Evolutionary conservation across 2,888 invertebrate genomes (phyloP).

Genomic region (Barypeithes pellucidus): DNA sequence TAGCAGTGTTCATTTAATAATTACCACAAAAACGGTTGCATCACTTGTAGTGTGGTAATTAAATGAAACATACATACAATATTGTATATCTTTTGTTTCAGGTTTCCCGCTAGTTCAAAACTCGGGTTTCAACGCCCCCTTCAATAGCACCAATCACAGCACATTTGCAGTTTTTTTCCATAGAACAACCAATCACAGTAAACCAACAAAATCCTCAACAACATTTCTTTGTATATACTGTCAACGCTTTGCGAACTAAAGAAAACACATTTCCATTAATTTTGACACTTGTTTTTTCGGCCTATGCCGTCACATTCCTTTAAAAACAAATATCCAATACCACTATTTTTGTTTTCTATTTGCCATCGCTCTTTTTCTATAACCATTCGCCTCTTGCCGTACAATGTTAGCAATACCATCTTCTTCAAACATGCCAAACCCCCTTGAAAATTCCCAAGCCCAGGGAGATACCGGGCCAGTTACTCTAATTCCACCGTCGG

Average conservation of each 20-base stretch:
- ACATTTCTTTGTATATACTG: background rate
- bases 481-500: background rate
- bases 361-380: no score
- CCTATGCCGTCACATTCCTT: background rate
- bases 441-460: slow-evolving; percentile 14
- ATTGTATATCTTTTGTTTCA: slow-evolving; percentile 21
- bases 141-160: background rate
- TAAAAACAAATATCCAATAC: background rate
- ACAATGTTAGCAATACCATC: slow-evolving; percentile 11
- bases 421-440: background rate
- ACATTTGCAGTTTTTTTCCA: slow-evolving; percentile 1
- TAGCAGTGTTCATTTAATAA: no score
- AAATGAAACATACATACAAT: background rate
- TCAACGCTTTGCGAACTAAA: no score
- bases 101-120: slow-evolving; percentile 28
- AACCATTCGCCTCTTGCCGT: no score
- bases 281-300: background rate
- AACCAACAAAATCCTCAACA: background rate
- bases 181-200: background rate
- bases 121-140: slow-evolving; percentile 2
- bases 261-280: background rate
- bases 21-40: no score
- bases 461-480: slow-evolving; percentile 20
- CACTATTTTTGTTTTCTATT: background rate
- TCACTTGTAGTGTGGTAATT: no score